Base-by-base conservation (phyloP, 2,113 vertebrate species). In the Prietella phreatophila region DNA sequence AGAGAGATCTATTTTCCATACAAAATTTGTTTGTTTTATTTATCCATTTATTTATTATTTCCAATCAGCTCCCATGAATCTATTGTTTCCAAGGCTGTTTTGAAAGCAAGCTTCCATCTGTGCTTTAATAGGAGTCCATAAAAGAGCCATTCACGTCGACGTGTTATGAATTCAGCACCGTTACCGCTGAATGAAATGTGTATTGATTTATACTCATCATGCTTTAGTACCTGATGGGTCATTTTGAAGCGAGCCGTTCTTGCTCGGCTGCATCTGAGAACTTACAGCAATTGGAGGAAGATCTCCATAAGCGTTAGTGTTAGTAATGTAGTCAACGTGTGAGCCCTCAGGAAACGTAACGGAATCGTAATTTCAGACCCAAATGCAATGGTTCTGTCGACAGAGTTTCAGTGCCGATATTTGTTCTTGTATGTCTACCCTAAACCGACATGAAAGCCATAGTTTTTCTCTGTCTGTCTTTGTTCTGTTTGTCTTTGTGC, bases 341-440 rank as follows among this genome's bases (percentile, higher is more conserved):
- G 39, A 84, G 86, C 85, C 58, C 88, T 87, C 90, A 84, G 88
- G 90, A 89, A 81, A 80, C 80, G 22, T 80, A 47, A 88, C 20
- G 53, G 36, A 61, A 56, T 75, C 5, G 58, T 69, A 69, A 71
- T 73, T 69, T 69, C n/a, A 60, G 71, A 60, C 20, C 4, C 73
- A 71, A 82, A 80, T 75, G 63, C 50, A 71, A 65, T 50, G 83
- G n/a, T 63, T 75, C 30, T 42, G 47, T 15, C 1, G 36, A 82
- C 33, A 73, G 69, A 47, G 33, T 39, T 78, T 61, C 53, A 82
- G 78, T 25, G 88, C 30, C 25, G 65, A 36, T 65, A 22, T 10
- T 25, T 33, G 53, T 78, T 55, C 80, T 56, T n/a, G 13, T 69
- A 76, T 50, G 88, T 79, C 36, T 11, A 65, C 65, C n/a, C 56